A percentile compares a stretch with the other conserved stretches of the same genome.
phyloP scores from a whole-genome alignment of 2,888 invertebrate genomes.

The Apodemia zela region DNA sequence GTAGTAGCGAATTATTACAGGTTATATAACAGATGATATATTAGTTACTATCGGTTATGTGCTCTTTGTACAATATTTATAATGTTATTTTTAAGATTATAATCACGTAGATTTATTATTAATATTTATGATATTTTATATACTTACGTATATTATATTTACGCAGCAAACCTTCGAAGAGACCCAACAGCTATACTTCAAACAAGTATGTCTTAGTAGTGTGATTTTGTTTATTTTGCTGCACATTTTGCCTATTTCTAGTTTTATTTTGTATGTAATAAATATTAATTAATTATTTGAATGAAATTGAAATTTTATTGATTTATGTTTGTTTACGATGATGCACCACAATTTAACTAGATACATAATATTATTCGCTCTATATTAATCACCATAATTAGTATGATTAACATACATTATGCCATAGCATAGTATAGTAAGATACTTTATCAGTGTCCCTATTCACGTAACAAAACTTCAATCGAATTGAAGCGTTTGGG shows the following conservation, averaged over 20 bases:
- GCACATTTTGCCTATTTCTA: conserved; percentile 5
- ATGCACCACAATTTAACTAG: too few relatives aligned
- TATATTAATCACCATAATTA: neutral
- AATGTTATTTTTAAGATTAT: neutral
- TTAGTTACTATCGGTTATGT: too few relatives aligned
- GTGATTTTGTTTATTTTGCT: conserved; percentile 11
- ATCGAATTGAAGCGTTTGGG: too few relatives aligned
- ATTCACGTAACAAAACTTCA: too few relatives aligned
- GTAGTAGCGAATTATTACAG: too few relatives aligned
- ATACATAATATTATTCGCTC: too few relatives aligned
- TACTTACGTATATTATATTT: conserved; percentile 26
- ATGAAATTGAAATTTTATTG: too few relatives aligned
- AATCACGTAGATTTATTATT: neutral
- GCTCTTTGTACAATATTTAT: neutral
- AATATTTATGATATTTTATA: neutral
- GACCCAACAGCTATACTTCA: conserved; percentile 47
- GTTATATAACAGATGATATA: too few relatives aligned
- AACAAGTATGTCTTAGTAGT: conserved; percentile 61
- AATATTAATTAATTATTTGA: too few relatives aligned
- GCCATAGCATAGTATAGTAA: too few relatives aligned
- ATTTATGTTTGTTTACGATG: too few relatives aligned
- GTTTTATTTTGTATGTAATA: neutral
- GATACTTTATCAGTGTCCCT: too few relatives aligned
- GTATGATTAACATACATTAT: neutral
- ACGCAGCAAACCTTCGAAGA: conserved; percentile 65